Evolutionary conservation across 2,888 invertebrate genomes (phyloP), one percentile per base, ranked within the genome.

Genomic region (Trachelus iudaicus): DNA sequence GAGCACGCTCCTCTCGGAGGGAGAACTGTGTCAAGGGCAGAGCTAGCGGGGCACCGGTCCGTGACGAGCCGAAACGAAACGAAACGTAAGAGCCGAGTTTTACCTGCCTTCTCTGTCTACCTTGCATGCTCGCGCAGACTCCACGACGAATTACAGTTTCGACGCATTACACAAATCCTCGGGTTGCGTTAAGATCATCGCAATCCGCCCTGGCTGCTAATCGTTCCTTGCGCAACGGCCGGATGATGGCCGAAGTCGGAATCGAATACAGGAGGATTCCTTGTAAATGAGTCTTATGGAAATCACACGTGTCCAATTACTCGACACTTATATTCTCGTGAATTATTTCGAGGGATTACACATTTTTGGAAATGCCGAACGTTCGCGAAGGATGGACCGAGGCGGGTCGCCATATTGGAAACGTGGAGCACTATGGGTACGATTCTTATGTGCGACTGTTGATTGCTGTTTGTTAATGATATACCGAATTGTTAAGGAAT

Each of bases 21-120:
- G 80, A 83, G 82, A 91, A 91, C 86, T 90, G 89, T 91, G 91
- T 90, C 91, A 91, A 91, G 91, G 91, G 89, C 91, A 88, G 82
- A 85, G 82, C 79, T 75, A 78, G 76, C 69, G 73, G 78, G 75
- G 78, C 78, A 87, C 84, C 88, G 89, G 86, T 89, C 89, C 87
- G 88, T 88, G 87, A 87, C 89, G 86, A 87, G 86, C 87, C 87
- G 87, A 88, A 87, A 88, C 87, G 86, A 86, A 86, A 87, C 84
- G 83, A 77, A 77, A 77, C 79, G 79, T 69, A 81, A 78, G 78
- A 84, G 79, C 79, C 78, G 86, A 82, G 83, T 83, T 85, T 84
- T 86, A 85, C 85, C 86, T 85, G 86, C 77, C 73, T 40, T 69
- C 73, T 77, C 77, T 31, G 69, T 68, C 69, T 73, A 75, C 75